Base-by-base conservation (phyloP, 2,113 vertebrate genomes). In the Pollimyrus isidori region DNA sequence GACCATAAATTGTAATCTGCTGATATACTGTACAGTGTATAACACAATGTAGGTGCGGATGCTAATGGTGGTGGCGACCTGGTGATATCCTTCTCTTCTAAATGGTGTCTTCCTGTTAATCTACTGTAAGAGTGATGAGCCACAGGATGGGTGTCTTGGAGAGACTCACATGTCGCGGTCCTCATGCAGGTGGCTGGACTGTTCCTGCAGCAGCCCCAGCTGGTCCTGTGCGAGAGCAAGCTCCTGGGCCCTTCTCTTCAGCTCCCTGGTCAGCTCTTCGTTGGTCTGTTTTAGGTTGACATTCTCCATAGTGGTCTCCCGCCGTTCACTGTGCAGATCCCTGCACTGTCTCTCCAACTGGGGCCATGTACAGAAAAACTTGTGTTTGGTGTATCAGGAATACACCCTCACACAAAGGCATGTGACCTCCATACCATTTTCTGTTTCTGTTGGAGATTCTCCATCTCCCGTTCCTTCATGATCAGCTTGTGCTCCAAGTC, bases 121-220 rank as follows among this genome's bases (percentile, higher is more conserved):
- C 56, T 62, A 35, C 35, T 35, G 35, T 35, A n/a, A 69, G 62
- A 69, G 62, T 30, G n/a, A 65, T 9, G 9, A 26, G 62, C n/a
- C n/a, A 26, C 9, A 65, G 62, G 62, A 30, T 3, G 9, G 62
- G 26, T 13, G 62, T 4, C 26, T 69, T 30, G 90, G 84, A 11
- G 39, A 13, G 9, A 93, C 97, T 93, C 92, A 98, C 97, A 97
- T 96, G 94, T 99, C 97, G 91, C 97, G 98, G 90, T 98, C 97
- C 91, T 96, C 95, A 0, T 97, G 95, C 53, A 98, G 96, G 30
- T 93, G 94, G 84, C 93, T 92, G 0, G 96, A 95, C 92, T 97
- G 96, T 35, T 97, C 94, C 92, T 98, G 97, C 52, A 99, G 96
- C 90, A 94, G 89, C 13, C 94, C 92, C 91, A 99, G 93, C 94